Conservation (phyloP, 2,113 vertebrate species). For the Scatophagus argus region DNA sequence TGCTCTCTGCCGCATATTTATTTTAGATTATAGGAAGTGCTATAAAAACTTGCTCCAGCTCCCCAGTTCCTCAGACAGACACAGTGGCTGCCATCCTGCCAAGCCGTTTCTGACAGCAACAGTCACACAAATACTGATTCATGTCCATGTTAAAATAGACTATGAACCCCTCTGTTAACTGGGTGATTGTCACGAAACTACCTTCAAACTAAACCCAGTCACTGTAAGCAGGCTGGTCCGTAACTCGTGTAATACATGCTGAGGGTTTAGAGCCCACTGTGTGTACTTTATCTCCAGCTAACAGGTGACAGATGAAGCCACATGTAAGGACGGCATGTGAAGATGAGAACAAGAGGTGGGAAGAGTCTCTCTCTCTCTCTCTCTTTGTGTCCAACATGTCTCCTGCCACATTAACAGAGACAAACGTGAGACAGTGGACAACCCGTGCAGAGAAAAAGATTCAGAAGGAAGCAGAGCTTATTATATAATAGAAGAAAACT, state of each 20-base stretch:
- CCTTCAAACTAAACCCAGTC: slow-evolving; percentile 3
- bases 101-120: slow-evolving; percentile 16
- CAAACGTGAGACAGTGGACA: slow-evolving; percentile 14
- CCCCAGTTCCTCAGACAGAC: background rate
- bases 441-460: slow-evolving; percentile 25
- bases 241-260: background rate
- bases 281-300: background rate
- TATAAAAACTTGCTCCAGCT: slow-evolving; percentile 8
- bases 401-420: slow-evolving; percentile 9
- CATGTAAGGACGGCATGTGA: slow-evolving; percentile 15
- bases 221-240: background rate
- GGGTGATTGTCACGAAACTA: background rate
- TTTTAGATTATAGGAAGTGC: slow-evolving; percentile 16
- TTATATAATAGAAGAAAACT: slow-evolving; percentile 66
- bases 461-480: slow-evolving; percentile 29
- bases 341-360: slow-evolving; percentile 5
- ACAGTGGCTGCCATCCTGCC: background rate
- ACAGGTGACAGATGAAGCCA: slow-evolving; percentile 47
- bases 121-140: slow-evolving; percentile 20
- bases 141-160: background rate
- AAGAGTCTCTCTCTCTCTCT: slow-evolving; percentile 18
- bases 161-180: slow-evolving; percentile 5
- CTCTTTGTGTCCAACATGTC: background rate
- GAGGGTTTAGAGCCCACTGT: slow-evolving; percentile 17
- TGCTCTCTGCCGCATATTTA: background rate